Evolutionary conservation across 2,113 vertebrate species (phyloP).

Genomic region (Mormyrus lacerda): DNA sequence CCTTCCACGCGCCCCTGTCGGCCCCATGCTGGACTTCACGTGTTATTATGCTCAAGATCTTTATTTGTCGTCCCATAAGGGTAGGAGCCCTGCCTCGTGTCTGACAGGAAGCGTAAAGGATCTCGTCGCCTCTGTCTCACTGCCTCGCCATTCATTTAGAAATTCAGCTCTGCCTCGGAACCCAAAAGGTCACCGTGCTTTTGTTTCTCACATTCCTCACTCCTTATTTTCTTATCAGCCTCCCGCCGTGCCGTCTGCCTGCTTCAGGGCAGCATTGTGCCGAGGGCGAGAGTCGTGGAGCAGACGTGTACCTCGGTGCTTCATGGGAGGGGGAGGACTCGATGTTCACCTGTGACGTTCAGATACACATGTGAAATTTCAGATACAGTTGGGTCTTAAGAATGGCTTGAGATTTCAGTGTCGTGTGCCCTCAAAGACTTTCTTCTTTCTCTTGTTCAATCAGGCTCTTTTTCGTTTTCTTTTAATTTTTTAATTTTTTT

Average conservation of each 20-base stretch:
- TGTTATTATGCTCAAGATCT: not conserved
- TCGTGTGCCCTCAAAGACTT: not conserved
- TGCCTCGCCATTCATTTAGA: not conserved
- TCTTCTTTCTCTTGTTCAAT: conserved; percentile 1
- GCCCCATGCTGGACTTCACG: not conserved
- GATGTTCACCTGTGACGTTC: not conserved
- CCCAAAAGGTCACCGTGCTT: not conserved
- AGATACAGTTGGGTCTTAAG: not conserved
- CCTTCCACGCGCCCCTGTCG: not conserved
- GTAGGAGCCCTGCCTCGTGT: not conserved
- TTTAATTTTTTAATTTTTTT: not conserved
- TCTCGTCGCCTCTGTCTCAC: not conserved
- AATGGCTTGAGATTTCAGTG: not conserved
- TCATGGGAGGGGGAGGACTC: not conserved
- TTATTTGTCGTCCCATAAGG: not conserved
- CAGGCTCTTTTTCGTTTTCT: not conserved
- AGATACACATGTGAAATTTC: too few species aligned
- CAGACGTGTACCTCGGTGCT: not conserved
- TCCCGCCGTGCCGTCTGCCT: not conserved
- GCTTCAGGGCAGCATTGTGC: not conserved
- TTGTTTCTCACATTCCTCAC: not conserved
- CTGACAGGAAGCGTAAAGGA: not conserved
- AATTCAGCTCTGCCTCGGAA: not conserved
- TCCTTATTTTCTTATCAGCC: not conserved
- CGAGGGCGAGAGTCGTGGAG: not conserved